Percentiles rank a stretch among this genome's conserved stretches.
phyloP scores from a whole-genome alignment of 1,140 invertebrate species.

The Drusus annulatus region DNA sequence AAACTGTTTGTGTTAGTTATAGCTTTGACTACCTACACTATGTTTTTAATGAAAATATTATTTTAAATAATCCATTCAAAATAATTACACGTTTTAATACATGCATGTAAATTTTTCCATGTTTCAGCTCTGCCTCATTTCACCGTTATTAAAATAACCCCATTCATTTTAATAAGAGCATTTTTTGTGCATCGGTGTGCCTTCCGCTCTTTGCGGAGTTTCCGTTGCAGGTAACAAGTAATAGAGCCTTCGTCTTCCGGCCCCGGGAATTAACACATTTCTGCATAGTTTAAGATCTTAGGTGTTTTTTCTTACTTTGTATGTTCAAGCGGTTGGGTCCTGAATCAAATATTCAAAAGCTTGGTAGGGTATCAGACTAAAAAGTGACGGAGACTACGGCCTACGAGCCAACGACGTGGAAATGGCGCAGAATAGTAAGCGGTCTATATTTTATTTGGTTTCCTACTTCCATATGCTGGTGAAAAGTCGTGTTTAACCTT shows the following conservation, averaged over 20 bases:
- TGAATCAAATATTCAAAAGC: constrained; percentile 26
- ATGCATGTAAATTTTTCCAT: not conserved
- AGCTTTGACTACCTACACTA: no score
- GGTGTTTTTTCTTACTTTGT: constrained; percentile 20
- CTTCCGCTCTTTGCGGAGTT: no score
- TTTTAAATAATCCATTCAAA: no score
- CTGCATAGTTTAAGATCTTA: constrained; percentile 17
- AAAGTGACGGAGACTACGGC: not conserved
- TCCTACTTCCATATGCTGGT: not conserved
- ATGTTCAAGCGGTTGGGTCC: not conserved
- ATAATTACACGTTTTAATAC: not conserved
- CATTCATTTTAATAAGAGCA: not conserved
- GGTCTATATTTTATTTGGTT: constrained; percentile 12
- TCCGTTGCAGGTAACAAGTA: not conserved
- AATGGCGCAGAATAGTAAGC: not conserved
- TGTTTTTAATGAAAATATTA: not conserved
- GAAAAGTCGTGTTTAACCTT: not conserved
- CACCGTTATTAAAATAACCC: not conserved
- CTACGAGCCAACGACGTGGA: not conserved
- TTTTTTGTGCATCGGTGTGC: not conserved
- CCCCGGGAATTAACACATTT: constrained; percentile 3
- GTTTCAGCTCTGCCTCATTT: not conserved
- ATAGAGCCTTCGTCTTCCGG: not conserved
- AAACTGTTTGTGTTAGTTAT: no score
- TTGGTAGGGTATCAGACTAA: not conserved